Evolutionary conservation across 2,797 vertebrate genomes (phyloP).

Genomic region (Champsocephalus gunnari): DNA sequence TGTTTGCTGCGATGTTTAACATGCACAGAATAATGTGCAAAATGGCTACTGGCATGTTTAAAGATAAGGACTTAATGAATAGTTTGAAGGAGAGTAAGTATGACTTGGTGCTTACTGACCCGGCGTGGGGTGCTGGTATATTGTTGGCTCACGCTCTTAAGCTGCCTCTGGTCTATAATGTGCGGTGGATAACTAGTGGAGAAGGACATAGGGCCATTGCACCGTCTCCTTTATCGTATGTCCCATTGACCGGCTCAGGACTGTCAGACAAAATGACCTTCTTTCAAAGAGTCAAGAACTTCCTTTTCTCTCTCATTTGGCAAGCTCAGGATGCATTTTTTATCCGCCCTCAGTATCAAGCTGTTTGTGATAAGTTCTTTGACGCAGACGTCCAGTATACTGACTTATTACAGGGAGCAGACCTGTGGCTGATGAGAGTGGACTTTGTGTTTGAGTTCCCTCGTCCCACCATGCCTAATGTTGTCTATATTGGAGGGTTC

Average conservation of each 20-base stretch:
- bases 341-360: conserved; percentile 60
- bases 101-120: conserved; percentile 75
- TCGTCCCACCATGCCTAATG: conserved; percentile 85
- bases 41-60: conserved; percentile 59
- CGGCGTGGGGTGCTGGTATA: conserved; percentile 66
- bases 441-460: conserved; percentile 85
- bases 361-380: conserved; percentile 68
- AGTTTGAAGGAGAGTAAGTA: conserved; percentile 57
- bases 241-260: conserved; percentile 59
- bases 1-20: conserved; percentile 53
- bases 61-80: conserved; percentile 61
- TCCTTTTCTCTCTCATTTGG: conserved; percentile 39
- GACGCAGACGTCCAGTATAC: conserved; percentile 64
- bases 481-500: conserved; percentile 82
- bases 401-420: conserved; percentile 72
- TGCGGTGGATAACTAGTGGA: conserved; percentile 57
- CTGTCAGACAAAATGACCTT: conserved; percentile 69
- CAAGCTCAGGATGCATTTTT: conserved; percentile 28
- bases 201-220: conserved; percentile 66
- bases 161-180: conserved; percentile 69
- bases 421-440: conserved; percentile 83
- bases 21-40: conserved; percentile 52
- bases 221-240: conserved; percentile 68
- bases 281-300: conserved; percentile 58
- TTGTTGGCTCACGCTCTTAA: conserved; percentile 74